Evolutionary conservation across 1,140 invertebrate genomes (phyloP), one percentile per base, ranked within the genome.

Genomic region (Penaeus japonicus): DNA sequence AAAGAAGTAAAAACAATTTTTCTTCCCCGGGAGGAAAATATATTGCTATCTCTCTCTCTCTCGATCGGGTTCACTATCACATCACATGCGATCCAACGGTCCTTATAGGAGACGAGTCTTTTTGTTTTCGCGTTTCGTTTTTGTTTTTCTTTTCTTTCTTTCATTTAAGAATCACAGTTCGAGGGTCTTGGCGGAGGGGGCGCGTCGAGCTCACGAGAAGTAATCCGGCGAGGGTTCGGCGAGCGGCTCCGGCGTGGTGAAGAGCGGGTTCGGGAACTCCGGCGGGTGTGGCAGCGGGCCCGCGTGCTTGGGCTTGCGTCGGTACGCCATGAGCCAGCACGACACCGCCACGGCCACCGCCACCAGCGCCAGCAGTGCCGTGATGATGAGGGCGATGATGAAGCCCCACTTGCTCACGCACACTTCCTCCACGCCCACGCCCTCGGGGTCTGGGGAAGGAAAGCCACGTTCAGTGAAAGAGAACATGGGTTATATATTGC

Each of bases 311-410:
- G 96, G 96, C 91, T 96, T 95, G 89, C 97, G 95, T 91, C 97
- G 93, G 93, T 98, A 98, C 87, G 97, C 97, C 95, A 98, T 97
- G 75, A 98, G 94, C 97, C 97, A 98, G 92, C 97, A 98, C 59
- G 97, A 98, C 32, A 98, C 97, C 73, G 97, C 97, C 55, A 98
- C 96, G 30, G 97, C 97, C 47, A 98, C 97, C 55, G 97, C 97
- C 32, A 98, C 97, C 75, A 98, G 94, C 65, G 97, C 97, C 91
- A 98, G 92, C 73, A 98, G 94, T 27, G 97, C 97, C 83, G 97
- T 98, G 91, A 98, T 96, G 87, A 98, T 96, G 91, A 98, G 93
- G 81, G 97, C 96, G 90, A 98, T 97, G 87, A 98, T 97, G 91
- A 98, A 95, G 75, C 97, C 97, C 89, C 97, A 95, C 94, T 97